Evolutionary conservation across 2,113 vertebrate genomes (phyloP).

Genomic region (Oceanodroma tethys): DNA sequence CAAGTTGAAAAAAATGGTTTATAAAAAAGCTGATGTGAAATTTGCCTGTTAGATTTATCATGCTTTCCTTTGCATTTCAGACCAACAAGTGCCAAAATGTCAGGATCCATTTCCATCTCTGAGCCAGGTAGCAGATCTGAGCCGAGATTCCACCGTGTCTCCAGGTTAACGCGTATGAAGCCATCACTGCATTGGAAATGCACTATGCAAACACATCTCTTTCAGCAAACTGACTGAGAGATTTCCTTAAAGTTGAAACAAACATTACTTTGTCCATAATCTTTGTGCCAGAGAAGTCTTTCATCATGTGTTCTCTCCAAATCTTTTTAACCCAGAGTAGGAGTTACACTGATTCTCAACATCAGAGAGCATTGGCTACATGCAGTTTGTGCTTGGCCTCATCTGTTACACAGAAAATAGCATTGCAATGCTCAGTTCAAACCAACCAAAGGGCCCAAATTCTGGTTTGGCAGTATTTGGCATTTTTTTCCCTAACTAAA

Average conservation of each 20-base stretch:
- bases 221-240: not conserved
- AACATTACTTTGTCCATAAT: not conserved
- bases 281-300: not conserved
- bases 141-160: not conserved
- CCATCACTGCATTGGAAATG: not conserved
- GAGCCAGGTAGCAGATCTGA: not conserved
- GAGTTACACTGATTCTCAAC: not conserved
- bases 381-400: not conserved
- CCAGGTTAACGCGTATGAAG: not conserved
- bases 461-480: not conserved
- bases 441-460: not conserved
- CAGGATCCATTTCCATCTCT: not conserved
- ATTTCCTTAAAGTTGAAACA: not conserved
- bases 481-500: not conserved
- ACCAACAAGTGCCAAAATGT: not conserved
- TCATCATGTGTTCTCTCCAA: not conserved
- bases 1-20: not conserved
- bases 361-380: not conserved
- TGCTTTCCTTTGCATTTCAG: not conserved
- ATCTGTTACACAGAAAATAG: not conserved
- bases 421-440: not conserved
- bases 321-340: not conserved
- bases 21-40: not conserved
- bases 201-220: not conserved
- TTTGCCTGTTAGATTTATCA: not conserved